phyloP scores from a whole-genome alignment of 1,140 invertebrate genomes.

The Papilio glaucus region DNA sequence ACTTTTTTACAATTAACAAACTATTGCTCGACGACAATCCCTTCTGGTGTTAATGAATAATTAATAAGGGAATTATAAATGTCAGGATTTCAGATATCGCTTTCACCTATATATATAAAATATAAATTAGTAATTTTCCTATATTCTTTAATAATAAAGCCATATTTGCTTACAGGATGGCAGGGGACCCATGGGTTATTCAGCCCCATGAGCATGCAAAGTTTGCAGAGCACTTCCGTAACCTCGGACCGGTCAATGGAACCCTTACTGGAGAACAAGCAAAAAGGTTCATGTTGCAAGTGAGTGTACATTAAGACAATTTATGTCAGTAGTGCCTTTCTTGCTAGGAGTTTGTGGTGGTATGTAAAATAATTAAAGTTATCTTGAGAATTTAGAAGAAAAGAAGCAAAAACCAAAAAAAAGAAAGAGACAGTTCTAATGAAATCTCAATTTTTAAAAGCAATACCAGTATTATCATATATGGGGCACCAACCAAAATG shows the following conservation, averaged over 20 bases:
- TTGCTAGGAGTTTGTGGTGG: no score
- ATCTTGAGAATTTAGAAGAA: no score
- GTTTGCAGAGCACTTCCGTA: conserved; percentile 96
- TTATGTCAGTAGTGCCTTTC: no score
- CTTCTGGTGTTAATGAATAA: background rate
- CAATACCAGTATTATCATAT: no score
- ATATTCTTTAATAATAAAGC: background rate
- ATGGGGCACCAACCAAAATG: no score
- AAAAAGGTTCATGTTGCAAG: conserved; percentile 95
- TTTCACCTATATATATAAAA: background rate
- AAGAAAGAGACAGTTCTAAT: no score
- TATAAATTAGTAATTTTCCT: background rate
- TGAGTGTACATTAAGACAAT: conserved; percentile 43
- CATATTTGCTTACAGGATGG: conserved; percentile 51
- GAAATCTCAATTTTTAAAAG: no score
- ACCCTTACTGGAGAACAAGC: conserved; percentile 97
- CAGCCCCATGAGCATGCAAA: conserved; percentile 93
- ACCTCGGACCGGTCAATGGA: conserved; percentile 93
- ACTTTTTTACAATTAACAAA: background rate
- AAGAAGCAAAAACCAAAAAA: no score
- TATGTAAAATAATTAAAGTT: no score
- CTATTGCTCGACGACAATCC: background rate
- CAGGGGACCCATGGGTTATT: conserved; percentile 94
- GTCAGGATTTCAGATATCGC: background rate
- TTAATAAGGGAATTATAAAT: background rate